Evolutionary conservation across 2,113 vertebrate species (phyloP), one percentile per base, ranked within the genome.

Genomic region (Corythaeola cristata): DNA sequence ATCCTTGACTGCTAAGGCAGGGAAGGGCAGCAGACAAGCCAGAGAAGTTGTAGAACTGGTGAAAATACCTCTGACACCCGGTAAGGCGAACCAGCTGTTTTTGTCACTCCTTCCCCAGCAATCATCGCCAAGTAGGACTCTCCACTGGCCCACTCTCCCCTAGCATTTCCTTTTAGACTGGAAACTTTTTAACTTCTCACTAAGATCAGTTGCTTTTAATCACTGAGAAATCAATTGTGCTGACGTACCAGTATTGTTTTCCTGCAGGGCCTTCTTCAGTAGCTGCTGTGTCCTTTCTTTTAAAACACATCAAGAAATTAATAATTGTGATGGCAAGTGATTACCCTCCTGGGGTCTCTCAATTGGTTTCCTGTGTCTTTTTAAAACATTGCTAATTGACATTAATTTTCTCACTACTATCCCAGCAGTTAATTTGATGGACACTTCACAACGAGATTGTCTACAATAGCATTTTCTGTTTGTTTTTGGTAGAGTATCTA

Each of bases 351-450:
- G 60, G 41, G n/a, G 49, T 68, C 92, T 87, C 55, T 94, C 71
- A 94, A 22, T 68, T 92, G 71, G 33, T 47, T 94, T 96, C 83
- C 74, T 59, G 27, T 41, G 64, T 68, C 62, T 92, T 78, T 90
- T 89, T 45, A 88, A 96, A 96, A 89, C n/a, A 81, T 77, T 86
- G 64, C 24, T 93, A 97, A 97, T 66, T 77, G 60, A 92, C 32
- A 59, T 50, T 60, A 73, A 76, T 93, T 92, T 92, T 68, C 86
- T 82, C 58, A 87, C 81, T 75, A 58, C 52, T 41, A 72, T 69
- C 82, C 55, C 72, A 92, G 73, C n/a, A 80, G 49, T 93, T 85
- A 73, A 69, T 85, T 58, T 85, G 91, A 97, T 49, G 26, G 90
- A 63, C 33, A 44, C 23, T 84, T 89, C 58, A 85, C 44, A 94